These are phyloP conservation scores for Anomalospiza imberbis DNA, from an alignment of 2,797 vertebrate genomes.

Conservation along the genomic window DNA sequence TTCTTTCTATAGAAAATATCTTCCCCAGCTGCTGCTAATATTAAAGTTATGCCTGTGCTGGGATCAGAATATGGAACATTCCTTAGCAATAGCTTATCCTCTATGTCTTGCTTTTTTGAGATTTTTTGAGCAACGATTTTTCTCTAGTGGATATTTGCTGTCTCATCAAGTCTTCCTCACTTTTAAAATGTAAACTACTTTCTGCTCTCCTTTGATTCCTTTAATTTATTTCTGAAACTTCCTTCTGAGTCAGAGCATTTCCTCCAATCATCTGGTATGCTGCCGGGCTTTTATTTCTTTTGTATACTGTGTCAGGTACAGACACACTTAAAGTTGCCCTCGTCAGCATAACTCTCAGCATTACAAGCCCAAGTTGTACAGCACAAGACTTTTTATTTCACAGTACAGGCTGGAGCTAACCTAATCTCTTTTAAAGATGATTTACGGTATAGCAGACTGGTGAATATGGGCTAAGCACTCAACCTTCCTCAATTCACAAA, in stretches of 20 bases:
- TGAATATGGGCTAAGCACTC: neutral
- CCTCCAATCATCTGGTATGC: neutral
- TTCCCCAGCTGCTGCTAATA: neutral
- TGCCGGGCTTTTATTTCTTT: neutral
- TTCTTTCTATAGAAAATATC: neutral
- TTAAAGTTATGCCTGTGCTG: neutral
- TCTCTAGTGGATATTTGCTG: neutral
- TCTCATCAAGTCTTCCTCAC: conserved; percentile 27
- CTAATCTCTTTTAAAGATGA: conserved; percentile 20
- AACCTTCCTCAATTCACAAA: neutral
- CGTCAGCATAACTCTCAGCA: neutral
- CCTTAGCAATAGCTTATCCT: neutral
- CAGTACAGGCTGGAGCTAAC: neutral
- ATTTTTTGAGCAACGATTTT: neutral
- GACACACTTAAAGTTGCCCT: neutral
- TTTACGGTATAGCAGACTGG: neutral
- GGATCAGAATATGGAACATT: neutral
- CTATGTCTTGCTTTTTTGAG: neutral
- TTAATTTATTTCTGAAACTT: conserved; percentile 27
- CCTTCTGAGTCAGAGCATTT: neutral
- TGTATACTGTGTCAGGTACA: neutral
- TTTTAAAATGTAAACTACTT: conserved; percentile 22
- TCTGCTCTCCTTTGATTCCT: neutral
- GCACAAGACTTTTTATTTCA: neutral
- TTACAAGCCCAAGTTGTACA: neutral